Evolutionary conservation across 1,140 invertebrate genomes (phyloP).

Genomic region (Tetranychus urticae): DNA sequence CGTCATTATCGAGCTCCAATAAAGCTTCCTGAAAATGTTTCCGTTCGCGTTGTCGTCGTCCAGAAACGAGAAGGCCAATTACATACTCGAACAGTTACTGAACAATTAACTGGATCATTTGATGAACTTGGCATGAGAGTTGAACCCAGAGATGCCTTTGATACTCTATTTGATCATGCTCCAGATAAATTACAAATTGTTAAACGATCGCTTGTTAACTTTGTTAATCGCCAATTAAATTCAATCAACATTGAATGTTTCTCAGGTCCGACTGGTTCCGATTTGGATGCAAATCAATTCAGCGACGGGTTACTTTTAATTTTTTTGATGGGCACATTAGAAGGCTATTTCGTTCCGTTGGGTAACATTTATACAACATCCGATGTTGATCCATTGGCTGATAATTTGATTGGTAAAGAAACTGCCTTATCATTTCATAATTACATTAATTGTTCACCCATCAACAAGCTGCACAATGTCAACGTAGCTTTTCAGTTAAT

Average conservation of each 20-base stretch:
- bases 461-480: conserved; percentile 86
- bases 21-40: conserved; percentile 78
- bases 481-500: conserved; percentile 89
- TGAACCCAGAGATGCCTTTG: conserved; percentile 66
- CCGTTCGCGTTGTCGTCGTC: conserved; percentile 65
- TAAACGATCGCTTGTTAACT: conserved; percentile 77
- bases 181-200: conserved; percentile 92
- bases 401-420: conserved; percentile 37
- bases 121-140: conserved; percentile 11
- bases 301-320: conserved; percentile 91
- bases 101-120: conserved; percentile 7
- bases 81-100: conserved; percentile 1
- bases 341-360: conserved; percentile 94
- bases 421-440: conserved; percentile 26
- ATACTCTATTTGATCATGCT: conserved; percentile 92
- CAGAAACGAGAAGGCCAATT: conserved; percentile 23
- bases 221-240: conserved; percentile 92
- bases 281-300: conserved; percentile 29
- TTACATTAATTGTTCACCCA: conserved; percentile 9
- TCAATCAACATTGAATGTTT: conserved; percentile 70
- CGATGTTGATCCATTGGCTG: conserved; percentile 4
- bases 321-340: conserved; percentile 78
- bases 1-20: conserved; percentile 84
- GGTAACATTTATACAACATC: conserved; percentile 34
- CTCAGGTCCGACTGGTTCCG: background rate